Percentiles rank a stretch among this genome's conserved stretches.
phyloP scores from a whole-genome alignment of 1,140 invertebrate genomes.

The Drosophila ercepeae region DNA sequence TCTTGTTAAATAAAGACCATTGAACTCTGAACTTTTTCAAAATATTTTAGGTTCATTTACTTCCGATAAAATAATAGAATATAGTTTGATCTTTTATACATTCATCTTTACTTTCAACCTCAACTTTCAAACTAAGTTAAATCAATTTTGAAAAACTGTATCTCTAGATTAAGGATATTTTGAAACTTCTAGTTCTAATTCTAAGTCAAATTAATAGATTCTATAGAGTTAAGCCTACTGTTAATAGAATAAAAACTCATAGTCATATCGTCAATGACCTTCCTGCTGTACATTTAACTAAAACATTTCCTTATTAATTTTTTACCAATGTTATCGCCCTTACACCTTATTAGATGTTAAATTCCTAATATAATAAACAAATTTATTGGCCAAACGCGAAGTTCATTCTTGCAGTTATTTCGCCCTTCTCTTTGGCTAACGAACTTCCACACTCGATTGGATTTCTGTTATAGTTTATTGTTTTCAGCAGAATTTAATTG shows the following conservation, averaged over 20 bases:
- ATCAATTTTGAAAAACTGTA: neutral
- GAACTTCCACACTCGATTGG: conserved; percentile 16
- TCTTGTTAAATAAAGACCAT: neutral
- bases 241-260: neutral
- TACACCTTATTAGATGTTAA: conserved; percentile 5
- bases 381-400: neutral
- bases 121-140: too few relatives aligned
- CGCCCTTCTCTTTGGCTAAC: conserved; percentile 20
- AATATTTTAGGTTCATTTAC: neutral
- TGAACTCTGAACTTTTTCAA: neutral
- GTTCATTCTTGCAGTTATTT: conserved; percentile 6
- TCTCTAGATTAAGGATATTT: too few relatives aligned
- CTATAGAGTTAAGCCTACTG: too few relatives aligned
- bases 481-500: conserved; percentile 42
- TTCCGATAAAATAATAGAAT: too few relatives aligned
- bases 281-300: neutral
- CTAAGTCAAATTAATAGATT: too few relatives aligned
- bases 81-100: neutral
- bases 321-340: conserved; percentile 3
- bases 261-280: neutral
- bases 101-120: too few relatives aligned
- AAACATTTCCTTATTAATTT: conserved; percentile 3
- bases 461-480: conserved; percentile 28
- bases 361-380: neutral
- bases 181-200: too few relatives aligned